A percentile compares a stretch with the other conserved stretches of the same genome.
Conservation (phyloP, 1,140 invertebrate genomes). For the Zaprionus africanus region DNA sequence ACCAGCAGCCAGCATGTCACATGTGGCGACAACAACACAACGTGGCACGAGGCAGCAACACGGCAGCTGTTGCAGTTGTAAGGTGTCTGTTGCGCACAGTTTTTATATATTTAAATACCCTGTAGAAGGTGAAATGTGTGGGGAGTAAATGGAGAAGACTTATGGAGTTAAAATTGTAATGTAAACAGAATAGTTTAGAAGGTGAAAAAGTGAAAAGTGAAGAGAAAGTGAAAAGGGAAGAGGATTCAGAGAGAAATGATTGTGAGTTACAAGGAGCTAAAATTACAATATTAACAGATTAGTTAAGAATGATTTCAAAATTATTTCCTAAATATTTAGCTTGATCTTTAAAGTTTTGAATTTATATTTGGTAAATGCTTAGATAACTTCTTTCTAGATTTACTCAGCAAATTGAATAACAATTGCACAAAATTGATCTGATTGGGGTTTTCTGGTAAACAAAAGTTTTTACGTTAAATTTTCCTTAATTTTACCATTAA, state of each 20-base stretch:
- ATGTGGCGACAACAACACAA: conserved; percentile 38
- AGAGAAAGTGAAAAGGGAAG: too few species aligned
- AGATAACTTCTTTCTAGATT: neutral
- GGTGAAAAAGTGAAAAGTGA: too few species aligned
- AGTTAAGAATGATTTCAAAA: neutral
- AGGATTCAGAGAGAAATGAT: too few species aligned
- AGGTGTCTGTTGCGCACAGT: conserved; percentile 65
- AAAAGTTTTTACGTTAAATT: too few species aligned
- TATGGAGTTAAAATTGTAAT: too few species aligned
- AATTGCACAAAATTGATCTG: neutral
- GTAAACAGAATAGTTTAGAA: too few species aligned
- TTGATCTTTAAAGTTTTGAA: neutral
- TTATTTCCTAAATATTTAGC: neutral
- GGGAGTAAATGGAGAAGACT: neutral
- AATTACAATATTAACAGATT: too few species aligned
- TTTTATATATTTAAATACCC: conserved; percentile 5
- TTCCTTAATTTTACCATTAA: too few species aligned
- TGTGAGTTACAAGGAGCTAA: too few species aligned
- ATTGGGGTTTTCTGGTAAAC: too few species aligned
- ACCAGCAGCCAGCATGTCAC: conserved; percentile 66
- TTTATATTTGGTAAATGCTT: neutral
- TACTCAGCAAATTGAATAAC: neutral
- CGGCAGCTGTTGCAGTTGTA: conserved; percentile 45
- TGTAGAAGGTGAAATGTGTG: neutral
- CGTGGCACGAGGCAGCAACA: conserved; percentile 57